Evolutionary conservation across 2,888 invertebrate genomes (phyloP), one percentile per base, ranked within the genome.

Genomic region (Elegia similella): DNA sequence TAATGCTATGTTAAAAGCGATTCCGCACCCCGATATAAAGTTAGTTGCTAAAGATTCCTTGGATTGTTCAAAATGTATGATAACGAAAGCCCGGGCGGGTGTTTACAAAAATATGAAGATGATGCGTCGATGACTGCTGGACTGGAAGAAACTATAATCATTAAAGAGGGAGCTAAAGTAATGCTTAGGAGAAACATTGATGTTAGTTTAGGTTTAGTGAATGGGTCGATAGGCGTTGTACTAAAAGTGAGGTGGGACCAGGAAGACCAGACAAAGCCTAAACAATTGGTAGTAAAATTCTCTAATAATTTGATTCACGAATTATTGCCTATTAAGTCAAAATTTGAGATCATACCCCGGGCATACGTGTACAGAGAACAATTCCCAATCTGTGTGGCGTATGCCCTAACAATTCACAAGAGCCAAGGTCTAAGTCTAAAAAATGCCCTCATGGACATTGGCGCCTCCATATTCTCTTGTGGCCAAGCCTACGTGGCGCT

Each of bases 301-400:
- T 29, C 34, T 52, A 57, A 56, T 50, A 55, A 58, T 53, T 55
- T 54, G 15, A 56, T 50, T 55, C 32, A 57, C 54, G 56, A 57
- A 58, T 34, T 56, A 50, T 34, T 16, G 29, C 52, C 43, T 52
- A 42, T 60, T 48, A 63, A 63, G 47, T 57, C 58, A 38, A 65
- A 68, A 62, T 66, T 66, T 65, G 57, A 66, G 48, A 64, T 66
- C 44, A 59, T 66, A 43, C 43, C 42, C 23, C 44, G 61, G 44
- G 63, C 60, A 43, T 65, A 60, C 55, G 65, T 65, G 42, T 47
- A 65, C 57, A 29, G 64, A 42, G 63, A 63, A 68, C 62, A 66
- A 38, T 63, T 63, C 38, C 61, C 56, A 34, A 66, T 67, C 15
- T 65, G 67, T 59, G 30, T 69, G 15, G 63, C 64, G 7, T 67